phyloP scores from a whole-genome alignment of 2,888 invertebrate genomes.

The Ophion obscuratus region DNA sequence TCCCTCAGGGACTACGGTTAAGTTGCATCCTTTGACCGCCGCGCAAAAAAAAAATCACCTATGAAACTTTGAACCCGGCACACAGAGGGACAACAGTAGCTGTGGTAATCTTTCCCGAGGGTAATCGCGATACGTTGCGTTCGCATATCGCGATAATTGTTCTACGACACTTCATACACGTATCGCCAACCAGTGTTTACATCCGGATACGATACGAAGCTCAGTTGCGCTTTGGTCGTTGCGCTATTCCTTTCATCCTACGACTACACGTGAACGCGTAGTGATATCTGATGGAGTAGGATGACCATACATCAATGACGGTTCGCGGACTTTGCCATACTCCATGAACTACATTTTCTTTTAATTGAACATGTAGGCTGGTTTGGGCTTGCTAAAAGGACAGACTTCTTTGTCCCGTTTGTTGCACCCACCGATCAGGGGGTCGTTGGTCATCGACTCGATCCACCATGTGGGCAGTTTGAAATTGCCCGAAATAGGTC shows the following conservation, averaged over 20 bases:
- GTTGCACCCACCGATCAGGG: too few relatives aligned
- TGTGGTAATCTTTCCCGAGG: neutral
- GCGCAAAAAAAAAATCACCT: constrained; percentile 4
- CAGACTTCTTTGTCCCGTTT: too few relatives aligned
- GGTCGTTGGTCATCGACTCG: too few relatives aligned
- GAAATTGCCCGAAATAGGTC: too few relatives aligned
- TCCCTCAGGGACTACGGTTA: constrained; percentile 1
- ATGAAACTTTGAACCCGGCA: constrained; percentile 55
- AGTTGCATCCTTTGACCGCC: neutral
- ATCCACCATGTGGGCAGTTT: too few relatives aligned
- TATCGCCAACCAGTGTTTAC: constrained; percentile 25
- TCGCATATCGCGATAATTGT: constrained; percentile 37
- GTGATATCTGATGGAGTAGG: too few relatives aligned
- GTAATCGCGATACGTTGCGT: constrained; percentile 32
- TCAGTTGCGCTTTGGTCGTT: constrained; percentile 31
- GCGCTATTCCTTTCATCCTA: constrained; percentile 13
- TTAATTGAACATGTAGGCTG: too few relatives aligned
- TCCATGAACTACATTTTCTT: too few relatives aligned
- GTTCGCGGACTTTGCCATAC: too few relatives aligned
- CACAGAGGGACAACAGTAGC: neutral
- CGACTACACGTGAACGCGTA: too few relatives aligned
- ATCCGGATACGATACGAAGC: constrained; percentile 54
- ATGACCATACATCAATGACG: too few relatives aligned
- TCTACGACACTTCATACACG: neutral
- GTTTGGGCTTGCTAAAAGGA: too few relatives aligned